phyloP scores from a whole-genome alignment of 2,888 invertebrate species.

The Drosophila dives region DNA sequence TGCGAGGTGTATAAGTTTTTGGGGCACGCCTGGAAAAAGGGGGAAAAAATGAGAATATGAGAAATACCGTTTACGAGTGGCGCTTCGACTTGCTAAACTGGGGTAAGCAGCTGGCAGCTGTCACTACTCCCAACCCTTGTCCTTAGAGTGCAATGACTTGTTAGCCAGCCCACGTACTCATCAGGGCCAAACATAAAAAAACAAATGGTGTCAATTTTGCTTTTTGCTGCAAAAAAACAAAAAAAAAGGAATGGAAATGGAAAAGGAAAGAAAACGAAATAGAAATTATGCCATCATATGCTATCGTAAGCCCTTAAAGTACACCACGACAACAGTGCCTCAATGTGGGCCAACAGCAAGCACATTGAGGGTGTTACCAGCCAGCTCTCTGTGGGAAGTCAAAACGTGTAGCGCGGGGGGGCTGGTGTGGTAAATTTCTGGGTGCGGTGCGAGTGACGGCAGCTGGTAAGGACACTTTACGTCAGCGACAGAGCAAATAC shows the following conservation, averaged over 20 bases:
- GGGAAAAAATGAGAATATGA: conserved; percentile 1
- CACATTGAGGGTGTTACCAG: conserved; percentile 61
- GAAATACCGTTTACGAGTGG: conserved; percentile 30
- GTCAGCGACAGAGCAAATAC: conserved; percentile 67
- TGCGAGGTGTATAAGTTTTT: conserved; percentile 16
- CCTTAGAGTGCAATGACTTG: conserved; percentile 50
- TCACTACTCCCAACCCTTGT: conserved; percentile 49
- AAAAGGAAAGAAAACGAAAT: conserved; percentile 31
- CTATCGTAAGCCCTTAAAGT: conserved; percentile 61
- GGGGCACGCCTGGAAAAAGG: conserved; percentile 14
- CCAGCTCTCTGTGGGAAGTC: neutral
- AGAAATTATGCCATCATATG: conserved; percentile 69
- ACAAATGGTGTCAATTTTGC: conserved; percentile 51
- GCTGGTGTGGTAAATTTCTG: neutral
- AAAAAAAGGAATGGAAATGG: neutral
- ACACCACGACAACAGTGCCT: conserved; percentile 39
- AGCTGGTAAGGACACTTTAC: conserved; percentile 72
- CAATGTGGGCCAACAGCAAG: conserved; percentile 65
- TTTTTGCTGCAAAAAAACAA: neutral
- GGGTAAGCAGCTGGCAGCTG: conserved; percentile 74
- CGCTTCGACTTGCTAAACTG: conserved; percentile 47
- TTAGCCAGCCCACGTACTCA: conserved; percentile 20
- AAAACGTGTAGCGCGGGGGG: conserved; percentile 1
- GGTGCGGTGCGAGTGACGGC: conserved; percentile 31
- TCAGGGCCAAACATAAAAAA: conserved; percentile 29